A percentile compares a stretch with the other conserved stretches of the same genome.
phyloP scores from a whole-genome alignment of 1,140 invertebrate genomes.

The Aculops lycopersici region DNA sequence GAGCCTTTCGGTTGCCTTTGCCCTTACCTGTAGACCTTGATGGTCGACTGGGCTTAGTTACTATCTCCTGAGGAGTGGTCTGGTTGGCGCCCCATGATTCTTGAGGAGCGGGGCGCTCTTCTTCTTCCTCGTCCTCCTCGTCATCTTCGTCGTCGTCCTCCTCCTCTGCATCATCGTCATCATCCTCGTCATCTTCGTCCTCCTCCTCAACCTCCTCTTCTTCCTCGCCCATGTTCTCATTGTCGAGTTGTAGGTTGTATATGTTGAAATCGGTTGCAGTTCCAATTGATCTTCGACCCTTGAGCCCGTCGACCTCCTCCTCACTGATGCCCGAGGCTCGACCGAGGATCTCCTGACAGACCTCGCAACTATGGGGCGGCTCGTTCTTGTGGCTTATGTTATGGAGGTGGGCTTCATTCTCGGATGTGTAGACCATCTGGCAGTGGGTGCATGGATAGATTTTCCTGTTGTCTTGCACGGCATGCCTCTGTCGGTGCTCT shows the following conservation, averaged over 20 bases:
- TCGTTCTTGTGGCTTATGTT: conserved; percentile 4
- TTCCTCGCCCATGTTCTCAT: conserved; percentile 1
- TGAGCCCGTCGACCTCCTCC: background rate
- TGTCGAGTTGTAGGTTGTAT: background rate
- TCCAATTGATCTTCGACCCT: background rate
- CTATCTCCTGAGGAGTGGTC: background rate
- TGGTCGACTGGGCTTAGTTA: background rate
- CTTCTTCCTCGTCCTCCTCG: conserved; percentile 5
- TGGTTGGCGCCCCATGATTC: background rate
- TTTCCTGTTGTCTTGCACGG: conserved; percentile 5
- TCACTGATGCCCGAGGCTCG: background rate
- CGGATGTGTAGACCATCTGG: conserved; percentile 4
- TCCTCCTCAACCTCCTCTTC: conserved; percentile 3
- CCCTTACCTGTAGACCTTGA: conserved; percentile 4
- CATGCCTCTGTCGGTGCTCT: conserved; percentile 8
- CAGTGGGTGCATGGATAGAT: conserved; percentile 7
- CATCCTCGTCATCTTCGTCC: conserved; percentile 2
- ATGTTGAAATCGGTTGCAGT: background rate
- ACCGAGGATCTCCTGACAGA: conserved; percentile 6
- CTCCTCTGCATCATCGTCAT: background rate
- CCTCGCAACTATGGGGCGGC: conserved; percentile 5
- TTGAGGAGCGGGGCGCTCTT: background rate
- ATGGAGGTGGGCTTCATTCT: conserved; percentile 8
- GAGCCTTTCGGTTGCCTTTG: conserved; percentile 8
- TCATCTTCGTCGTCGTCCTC: background rate